Evolutionary conservation across 2,888 invertebrate species (phyloP), one percentile per base, ranked within the genome.

Genomic region (Xylota segnis): DNA sequence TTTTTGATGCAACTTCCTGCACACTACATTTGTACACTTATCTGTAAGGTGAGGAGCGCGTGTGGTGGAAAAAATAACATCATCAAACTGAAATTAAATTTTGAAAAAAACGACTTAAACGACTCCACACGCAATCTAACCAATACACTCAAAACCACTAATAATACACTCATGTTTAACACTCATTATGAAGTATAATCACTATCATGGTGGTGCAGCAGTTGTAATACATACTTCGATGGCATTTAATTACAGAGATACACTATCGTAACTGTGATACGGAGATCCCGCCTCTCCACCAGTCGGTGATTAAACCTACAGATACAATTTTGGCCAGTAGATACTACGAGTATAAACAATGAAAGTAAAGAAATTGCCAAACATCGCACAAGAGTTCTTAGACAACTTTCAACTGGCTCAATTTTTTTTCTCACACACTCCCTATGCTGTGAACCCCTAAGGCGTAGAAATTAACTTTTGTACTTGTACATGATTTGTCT

Each of bases 1-100:
- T 61, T 66, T 54, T 16, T 54, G 58, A 54, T 72, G 79, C 56
- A 75, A 75, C 37, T 84, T 75, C 77, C 71, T 54, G 37, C 16
- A 18, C 16, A 27, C 4, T 18, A 32, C 29, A 5, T 27, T 7
- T n/a, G 2, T 23, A 23, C 23, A n/a, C 50, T 9, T 16, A 32
- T 32, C 34, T 12, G 16, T 32, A 54, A 7, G 4, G 54, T 9
- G n/a, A 14, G 32, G 9, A 2, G 2, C 12, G n/a, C 54, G 12
- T 32, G 14, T 27, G 32, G 14, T n/a, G 5, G 7, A 27, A 32
- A 32, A 6, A 50, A 9, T 37, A 56, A 54, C 56, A 58, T 47
- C 40, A 43, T 34, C 6, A 14, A 45, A 45, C 32, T 9, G 18
- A 47, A 12, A 34, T 65, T 18, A 18, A 32, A 23, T 34, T 34